Evolutionary conservation across 2,888 invertebrate species (phyloP).

Genomic region (Myathropa florea): DNA sequence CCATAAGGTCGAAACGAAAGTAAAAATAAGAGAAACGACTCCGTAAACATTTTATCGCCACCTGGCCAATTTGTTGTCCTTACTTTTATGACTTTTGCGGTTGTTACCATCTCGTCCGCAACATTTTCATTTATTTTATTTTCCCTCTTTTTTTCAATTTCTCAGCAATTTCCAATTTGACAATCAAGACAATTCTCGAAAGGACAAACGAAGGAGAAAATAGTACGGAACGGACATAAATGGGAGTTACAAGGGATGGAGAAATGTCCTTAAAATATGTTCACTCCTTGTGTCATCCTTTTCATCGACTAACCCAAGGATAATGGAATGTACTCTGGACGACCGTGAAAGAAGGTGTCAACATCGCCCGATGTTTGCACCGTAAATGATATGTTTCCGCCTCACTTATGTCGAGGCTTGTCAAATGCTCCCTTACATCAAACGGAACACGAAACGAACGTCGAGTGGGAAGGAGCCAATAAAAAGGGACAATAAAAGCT

Average conservation of each 20-base stretch:
- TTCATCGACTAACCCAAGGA: neutral
- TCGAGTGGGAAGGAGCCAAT: neutral
- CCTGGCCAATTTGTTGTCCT: conserved; percentile 59
- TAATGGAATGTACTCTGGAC: conserved; percentile 1
- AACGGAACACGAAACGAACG: neutral
- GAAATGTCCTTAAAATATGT: conserved; percentile 27
- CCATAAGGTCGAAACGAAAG: conserved; percentile 37
- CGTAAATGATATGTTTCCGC: conserved; percentile 52
- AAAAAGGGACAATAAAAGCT: conserved; percentile 11
- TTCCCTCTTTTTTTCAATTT: conserved; percentile 20
- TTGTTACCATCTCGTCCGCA: conserved; percentile 2
- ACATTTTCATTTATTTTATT: conserved; percentile 1
- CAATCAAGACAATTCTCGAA: conserved; percentile 21
- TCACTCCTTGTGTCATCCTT: neutral
- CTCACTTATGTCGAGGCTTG: conserved; percentile 37
- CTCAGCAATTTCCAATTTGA: conserved; percentile 44
- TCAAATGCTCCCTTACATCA: conserved; percentile 25
- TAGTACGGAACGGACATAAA: neutral
- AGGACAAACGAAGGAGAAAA: neutral
- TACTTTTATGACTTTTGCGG: conserved; percentile 44
- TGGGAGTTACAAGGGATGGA: neutral
- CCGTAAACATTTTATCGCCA: conserved; percentile 57
- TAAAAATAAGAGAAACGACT: conserved; percentile 10
- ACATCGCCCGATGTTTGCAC: conserved; percentile 40
- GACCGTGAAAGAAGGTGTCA: conserved; percentile 30